These are phyloP conservation scores for Lepidonotus clava DNA, from an alignment of 2,888 invertebrate species.

Conservation along the genomic window DNA sequence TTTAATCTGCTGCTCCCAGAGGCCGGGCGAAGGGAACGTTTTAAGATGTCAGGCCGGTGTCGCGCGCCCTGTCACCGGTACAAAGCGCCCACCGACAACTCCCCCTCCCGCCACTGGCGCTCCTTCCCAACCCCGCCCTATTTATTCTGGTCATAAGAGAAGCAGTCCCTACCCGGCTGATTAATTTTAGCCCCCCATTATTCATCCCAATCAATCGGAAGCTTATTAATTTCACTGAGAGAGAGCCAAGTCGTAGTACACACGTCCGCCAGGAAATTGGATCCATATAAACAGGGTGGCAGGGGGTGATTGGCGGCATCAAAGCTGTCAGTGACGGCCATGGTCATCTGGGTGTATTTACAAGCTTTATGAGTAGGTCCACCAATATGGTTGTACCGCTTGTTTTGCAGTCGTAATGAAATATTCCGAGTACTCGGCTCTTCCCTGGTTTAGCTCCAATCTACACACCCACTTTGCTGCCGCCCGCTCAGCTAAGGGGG, in stretches of 20 bases:
- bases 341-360: too few relatives aligned
- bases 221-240: constrained; percentile 37
- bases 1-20: neutral
- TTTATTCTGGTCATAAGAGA: constrained; percentile 40
- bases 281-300: constrained; percentile 6
- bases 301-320: neutral
- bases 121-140: neutral
- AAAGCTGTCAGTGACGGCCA: too few relatives aligned
- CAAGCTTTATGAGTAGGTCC: too few relatives aligned
- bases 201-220: constrained; percentile 46
- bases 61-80: neutral
- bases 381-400: too few relatives aligned
- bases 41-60: constrained; percentile 8
- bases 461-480: too few relatives aligned
- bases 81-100: neutral
- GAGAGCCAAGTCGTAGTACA: constrained; percentile 8
- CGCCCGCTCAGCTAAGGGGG: too few relatives aligned
- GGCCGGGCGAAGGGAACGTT: neutral
- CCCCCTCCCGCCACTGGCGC: neutral
- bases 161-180: neutral
- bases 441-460: too few relatives aligned
- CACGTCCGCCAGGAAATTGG: constrained; percentile 10
- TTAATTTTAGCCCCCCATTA: constrained; percentile 26
- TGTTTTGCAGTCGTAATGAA: too few relatives aligned
- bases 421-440: too few relatives aligned